These are phyloP conservation scores for Otolemur crassicaudatus DNA, from an alignment of 2,797 vertebrate genomes.

Conservation along the genomic window DNA sequence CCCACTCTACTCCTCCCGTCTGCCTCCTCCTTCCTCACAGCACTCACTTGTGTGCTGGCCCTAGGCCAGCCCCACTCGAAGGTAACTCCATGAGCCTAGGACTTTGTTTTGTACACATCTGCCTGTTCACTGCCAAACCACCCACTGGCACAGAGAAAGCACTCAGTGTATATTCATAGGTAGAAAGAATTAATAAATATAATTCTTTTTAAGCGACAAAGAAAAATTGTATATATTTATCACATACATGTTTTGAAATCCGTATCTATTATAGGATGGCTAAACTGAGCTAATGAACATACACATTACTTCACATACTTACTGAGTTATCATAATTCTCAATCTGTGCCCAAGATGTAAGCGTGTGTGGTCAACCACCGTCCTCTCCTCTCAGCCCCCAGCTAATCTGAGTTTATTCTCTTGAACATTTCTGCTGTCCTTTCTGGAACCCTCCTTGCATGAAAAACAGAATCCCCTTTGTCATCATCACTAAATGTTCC, in stretches of 20 bases:
- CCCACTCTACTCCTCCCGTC: neutral
- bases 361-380: neutral
- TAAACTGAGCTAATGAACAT: neutral
- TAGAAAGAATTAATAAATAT: neutral
- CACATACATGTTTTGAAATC: neutral
- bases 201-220: neutral
- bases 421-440: too few species aligned
- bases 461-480: neutral
- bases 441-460: fast-evolving
- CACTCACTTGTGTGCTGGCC: neutral
- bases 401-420: neutral
- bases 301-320: neutral
- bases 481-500: neutral
- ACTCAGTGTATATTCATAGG: neutral
- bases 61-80: fast-evolving
- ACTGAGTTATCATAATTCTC: neutral
- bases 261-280: neutral
- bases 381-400: neutral
- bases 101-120: neutral
- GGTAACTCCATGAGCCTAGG: neutral
- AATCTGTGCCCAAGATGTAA: neutral
- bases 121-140: neutral
- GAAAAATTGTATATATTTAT: neutral
- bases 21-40: neutral
- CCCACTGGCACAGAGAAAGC: neutral